Base-by-base conservation (phyloP, 2,888 invertebrate genomes). In the Phengaris alcon region DNA sequence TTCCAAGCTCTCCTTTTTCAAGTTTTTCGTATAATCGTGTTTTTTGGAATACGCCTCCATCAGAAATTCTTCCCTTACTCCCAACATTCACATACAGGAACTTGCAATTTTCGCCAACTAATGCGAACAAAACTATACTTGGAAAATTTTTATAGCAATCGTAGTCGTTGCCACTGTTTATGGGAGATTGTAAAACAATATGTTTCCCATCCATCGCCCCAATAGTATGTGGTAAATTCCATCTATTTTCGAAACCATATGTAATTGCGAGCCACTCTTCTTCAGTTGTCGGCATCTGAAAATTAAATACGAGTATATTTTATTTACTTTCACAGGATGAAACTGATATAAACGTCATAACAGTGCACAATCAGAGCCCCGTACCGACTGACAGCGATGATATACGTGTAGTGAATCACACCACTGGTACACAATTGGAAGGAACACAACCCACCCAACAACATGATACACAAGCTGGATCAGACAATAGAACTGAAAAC, bases 31-130 rank as follows among this genome's bases (percentile, higher is more conserved):
- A 80, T 74, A 80, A 79, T 44, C 64, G 77, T 52, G 77, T 79
- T 68, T 77, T 78, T 78, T 78, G 79, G 64, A 81, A 81, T 48
- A 81, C 79, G 59, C 79, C 79, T 69, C 79, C 79, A 73, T 81
- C 81, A 44, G 78, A 78, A 48, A 80, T 78, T 70, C 78, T 55
- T 22, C 80, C 81, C 75, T 80, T 77, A 73, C 77, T 75, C 68
- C 79, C 78, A 68, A 79, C 77, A 70, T 79, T 70, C 54, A 79
- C 80, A 77, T 74, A 81, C 73, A 79, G 59, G 75, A 81, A 81
- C 68, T 76, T 78, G 68, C 81, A 79, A 64, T 78, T 75, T 52
- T 77, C 78, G 77, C 79, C 79, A 44, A 79, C 78, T 48, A 79
- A 55, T 9, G 78, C 80, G 64, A 80, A 77, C 35, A 80, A 74